These are phyloP conservation scores for Anaspis maculata DNA, from an alignment of 2,888 invertebrate genomes.

Conservation along the genomic window DNA sequence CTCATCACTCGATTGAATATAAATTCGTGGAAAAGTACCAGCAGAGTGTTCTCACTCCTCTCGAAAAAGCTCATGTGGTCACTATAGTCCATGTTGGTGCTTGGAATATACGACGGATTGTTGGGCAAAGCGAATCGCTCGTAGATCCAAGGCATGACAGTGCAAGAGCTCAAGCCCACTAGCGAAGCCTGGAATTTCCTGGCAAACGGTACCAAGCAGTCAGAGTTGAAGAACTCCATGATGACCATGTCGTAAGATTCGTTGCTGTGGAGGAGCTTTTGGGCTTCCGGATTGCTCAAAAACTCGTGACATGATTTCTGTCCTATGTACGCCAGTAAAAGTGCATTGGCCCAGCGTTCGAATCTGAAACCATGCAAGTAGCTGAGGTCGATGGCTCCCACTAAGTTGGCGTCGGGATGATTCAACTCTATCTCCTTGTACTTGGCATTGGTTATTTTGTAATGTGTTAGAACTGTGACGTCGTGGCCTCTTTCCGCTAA, in stretches of 20 bases:
- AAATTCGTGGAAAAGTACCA: no score
- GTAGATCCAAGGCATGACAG: conserved; percentile 44
- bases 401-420: conserved; percentile 4
- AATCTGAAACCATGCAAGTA: conserved; percentile 4
- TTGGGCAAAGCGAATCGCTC: conserved; percentile 43
- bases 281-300: conserved; percentile 25
- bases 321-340: conserved; percentile 7
- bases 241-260: conserved; percentile 53
- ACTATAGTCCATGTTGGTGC: conserved; percentile 37
- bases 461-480: conserved; percentile 60
- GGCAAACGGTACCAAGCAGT: conserved; percentile 58
- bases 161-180: conserved; percentile 44
- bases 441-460: conserved; percentile 47
- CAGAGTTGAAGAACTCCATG: conserved; percentile 60
- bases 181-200: conserved; percentile 53
- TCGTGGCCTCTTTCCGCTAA: conserved; percentile 56
- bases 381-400: conserved; percentile 7
- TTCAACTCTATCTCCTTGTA: conserved; percentile 50
- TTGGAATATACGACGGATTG: conserved; percentile 43
- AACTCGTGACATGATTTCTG: conserved; percentile 12
- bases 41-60: conserved; percentile 38
- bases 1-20: no score
- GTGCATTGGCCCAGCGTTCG: conserved; percentile 9
- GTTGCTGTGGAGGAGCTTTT: not conserved
- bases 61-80: conserved; percentile 30